These are phyloP conservation scores for Schizopygopsis pylzovi DNA, from an alignment of 2,797 vertebrate genomes.

Conservation along the genomic window DNA sequence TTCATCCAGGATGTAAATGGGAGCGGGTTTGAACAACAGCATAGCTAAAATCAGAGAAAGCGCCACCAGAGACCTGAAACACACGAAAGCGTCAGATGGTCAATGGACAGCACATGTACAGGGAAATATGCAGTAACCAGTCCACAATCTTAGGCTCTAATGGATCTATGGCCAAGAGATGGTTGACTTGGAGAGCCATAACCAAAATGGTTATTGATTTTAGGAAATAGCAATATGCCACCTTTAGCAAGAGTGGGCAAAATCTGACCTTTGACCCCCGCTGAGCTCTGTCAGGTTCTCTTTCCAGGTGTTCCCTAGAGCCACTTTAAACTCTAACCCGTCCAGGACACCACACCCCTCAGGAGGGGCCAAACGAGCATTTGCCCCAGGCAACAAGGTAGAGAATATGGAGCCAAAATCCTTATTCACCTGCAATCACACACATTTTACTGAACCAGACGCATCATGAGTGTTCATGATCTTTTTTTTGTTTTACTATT, in stretches of 20 bases:
- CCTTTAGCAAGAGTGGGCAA: constrained; percentile 8
- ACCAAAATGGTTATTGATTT: constrained; percentile 31
- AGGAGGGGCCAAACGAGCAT: constrained; percentile 84
- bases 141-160: constrained; percentile 18
- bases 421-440: constrained; percentile 86
- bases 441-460: neutral
- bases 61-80: constrained; percentile 91
- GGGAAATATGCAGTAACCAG: neutral
- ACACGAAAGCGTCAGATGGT: neutral
- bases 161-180: constrained; percentile 19
- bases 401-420: constrained; percentile 98
- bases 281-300: constrained; percentile 97
- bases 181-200: constrained; percentile 25
- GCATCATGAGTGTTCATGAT: neutral
- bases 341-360: constrained; percentile 80
- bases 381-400: constrained; percentile 90
- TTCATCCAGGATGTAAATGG: constrained; percentile 97
- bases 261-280: constrained; percentile 91
- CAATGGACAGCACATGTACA: constrained; percentile 18
- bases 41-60: constrained; percentile 95
- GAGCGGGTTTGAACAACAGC: constrained; percentile 96
- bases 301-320: constrained; percentile 95
- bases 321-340: constrained; percentile 93
- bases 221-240: neutral
- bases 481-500: neutral